Evolutionary conservation across 2,797 vertebrate genomes (phyloP).

Genomic region (Catostomus latipinnis): DNA sequence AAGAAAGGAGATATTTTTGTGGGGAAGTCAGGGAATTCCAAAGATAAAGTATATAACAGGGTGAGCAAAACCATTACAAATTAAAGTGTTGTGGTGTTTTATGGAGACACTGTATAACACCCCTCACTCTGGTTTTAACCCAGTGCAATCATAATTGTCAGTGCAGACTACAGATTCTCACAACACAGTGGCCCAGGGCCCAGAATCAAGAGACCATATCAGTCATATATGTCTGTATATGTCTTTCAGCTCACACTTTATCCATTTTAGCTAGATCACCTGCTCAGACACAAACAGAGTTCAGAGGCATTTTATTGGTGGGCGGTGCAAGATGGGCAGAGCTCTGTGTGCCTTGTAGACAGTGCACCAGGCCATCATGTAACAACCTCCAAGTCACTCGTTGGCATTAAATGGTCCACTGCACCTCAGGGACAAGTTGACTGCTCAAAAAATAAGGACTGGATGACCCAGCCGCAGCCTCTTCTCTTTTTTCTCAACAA

Average conservation of each 20-base stretch:
- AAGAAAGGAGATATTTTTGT: slow-evolving; percentile 53
- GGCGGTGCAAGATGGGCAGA: no score
- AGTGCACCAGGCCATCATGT: no score
- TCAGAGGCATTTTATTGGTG: background rate
- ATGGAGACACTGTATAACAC: slow-evolving; percentile 66
- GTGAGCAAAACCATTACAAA: slow-evolving; percentile 22
- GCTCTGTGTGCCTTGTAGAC: no score
- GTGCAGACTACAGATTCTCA: slow-evolving; percentile 22
- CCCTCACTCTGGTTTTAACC: slow-evolving; percentile 71
- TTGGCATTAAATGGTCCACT: no score
- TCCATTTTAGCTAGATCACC: background rate
- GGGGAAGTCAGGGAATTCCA: slow-evolving; percentile 20
- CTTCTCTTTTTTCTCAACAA: no score
- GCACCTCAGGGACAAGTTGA: no score
- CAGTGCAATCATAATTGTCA: slow-evolving; percentile 43
- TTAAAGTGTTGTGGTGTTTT: slow-evolving; percentile 66
- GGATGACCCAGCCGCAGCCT: no score
- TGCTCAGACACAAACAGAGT: slow-evolving; percentile 2
- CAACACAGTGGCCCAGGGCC: slow-evolving; percentile 20
- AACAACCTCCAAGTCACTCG: no score
- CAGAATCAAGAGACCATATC: slow-evolving; percentile 22
- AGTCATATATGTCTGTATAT: slow-evolving; percentile 6
- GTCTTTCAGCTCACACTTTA: slow-evolving; percentile 26
- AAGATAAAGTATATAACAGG: slow-evolving; percentile 80
- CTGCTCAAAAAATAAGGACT: no score